Percentiles rank a stretch among this genome's conserved stretches.
Conservation (phyloP, 1,140 invertebrate genomes). For the Drosophila guanche region DNA sequence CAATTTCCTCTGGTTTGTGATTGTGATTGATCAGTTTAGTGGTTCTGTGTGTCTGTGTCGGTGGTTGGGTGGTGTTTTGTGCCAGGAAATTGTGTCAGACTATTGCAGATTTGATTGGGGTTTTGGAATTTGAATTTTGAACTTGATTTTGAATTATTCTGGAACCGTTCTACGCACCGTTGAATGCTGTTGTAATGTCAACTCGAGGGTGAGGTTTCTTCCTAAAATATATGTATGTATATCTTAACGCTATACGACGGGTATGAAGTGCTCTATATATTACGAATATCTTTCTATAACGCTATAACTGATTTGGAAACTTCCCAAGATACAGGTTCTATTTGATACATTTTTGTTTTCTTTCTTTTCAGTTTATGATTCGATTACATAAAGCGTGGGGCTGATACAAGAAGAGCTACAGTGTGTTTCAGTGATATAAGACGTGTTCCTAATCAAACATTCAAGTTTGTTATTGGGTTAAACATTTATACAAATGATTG, state of each 20-base stretch:
- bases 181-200: conserved; percentile 66
- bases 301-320: conserved; percentile 3
- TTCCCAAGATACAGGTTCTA: neutral
- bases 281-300: neutral
- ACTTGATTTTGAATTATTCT: conserved; percentile 26
- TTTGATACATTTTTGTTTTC: conserved; percentile 1
- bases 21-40: neutral
- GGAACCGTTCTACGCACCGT: conserved; percentile 50
- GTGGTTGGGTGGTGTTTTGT: conserved; percentile 1
- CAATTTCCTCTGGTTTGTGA: conserved; percentile 2
- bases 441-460: conserved; percentile 3
- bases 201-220: conserved; percentile 66
- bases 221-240: conserved; percentile 29
- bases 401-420: conserved; percentile 4
- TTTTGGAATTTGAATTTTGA: conserved; percentile 31
- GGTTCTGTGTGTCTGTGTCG: neutral
- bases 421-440: conserved; percentile 8
- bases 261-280: conserved; percentile 46
- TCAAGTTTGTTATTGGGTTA: conserved; percentile 8
- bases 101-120: neutral
- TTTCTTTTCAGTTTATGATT: neutral
- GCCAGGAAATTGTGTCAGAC: conserved; percentile 18
- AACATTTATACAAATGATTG: too few relatives aligned
- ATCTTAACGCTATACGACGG: conserved; percentile 58
- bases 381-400: conserved; percentile 6